These are phyloP conservation scores for Melanotaenia boesemani DNA, from an alignment of 2,797 vertebrate species.

Conservation along the genomic window DNA sequence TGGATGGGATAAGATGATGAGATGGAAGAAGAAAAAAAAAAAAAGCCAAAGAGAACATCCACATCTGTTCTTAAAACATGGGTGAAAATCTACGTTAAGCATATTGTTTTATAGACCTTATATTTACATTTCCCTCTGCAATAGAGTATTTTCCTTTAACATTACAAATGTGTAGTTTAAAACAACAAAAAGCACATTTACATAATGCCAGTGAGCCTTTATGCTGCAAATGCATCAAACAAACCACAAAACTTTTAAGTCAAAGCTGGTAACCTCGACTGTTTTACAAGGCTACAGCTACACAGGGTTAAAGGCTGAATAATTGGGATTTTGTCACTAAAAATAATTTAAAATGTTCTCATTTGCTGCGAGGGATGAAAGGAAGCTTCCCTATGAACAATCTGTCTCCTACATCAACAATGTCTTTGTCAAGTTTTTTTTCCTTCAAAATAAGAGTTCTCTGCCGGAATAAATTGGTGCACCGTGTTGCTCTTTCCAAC, in stretches of 20 bases:
- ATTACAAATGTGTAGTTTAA: background rate
- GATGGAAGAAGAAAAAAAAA: background rate
- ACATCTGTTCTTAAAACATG: background rate
- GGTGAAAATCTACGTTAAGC: too few relatives aligned
- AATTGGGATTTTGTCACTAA: too few relatives aligned
- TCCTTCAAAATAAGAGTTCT: too few relatives aligned
- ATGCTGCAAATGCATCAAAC: background rate
- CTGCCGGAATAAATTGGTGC: too few relatives aligned
- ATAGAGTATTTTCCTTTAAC: background rate
- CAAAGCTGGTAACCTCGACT: slow-evolving; percentile 10
- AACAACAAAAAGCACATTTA: background rate
- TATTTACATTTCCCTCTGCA: too few relatives aligned
- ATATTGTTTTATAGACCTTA: too few relatives aligned
- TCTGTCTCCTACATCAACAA: too few relatives aligned
- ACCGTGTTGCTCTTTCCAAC: too few relatives aligned
- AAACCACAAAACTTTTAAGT: slow-evolving; percentile 1
- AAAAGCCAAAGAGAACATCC: background rate
- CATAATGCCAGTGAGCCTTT: background rate
- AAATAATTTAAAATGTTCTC: too few relatives aligned
- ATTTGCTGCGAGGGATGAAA: too few relatives aligned
- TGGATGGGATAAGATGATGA: background rate
- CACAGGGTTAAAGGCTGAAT: background rate
- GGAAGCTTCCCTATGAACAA: too few relatives aligned
- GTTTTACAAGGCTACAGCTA: slow-evolving; percentile 25
- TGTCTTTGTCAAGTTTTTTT: too few relatives aligned